Percentiles rank a stretch among this genome's conserved stretches.
These are phyloP conservation scores for Chiloscyllium plagiosum DNA, from an alignment of 2,113 vertebrate genomes.

Conservation along the genomic window DNA sequence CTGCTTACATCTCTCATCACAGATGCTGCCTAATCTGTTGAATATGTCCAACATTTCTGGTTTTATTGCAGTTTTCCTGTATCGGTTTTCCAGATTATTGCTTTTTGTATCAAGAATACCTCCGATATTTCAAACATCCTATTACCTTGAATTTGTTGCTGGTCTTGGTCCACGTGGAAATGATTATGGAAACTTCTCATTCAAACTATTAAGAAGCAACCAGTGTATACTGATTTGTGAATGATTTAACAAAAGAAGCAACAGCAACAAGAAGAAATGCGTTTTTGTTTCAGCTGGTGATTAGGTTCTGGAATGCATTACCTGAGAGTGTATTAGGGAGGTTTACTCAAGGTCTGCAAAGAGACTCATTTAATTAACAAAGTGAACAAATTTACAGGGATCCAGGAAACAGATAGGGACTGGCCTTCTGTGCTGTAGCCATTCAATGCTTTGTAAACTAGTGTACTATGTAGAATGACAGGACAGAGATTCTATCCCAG, in stretches of 20 bases:
- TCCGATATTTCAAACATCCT: background rate
- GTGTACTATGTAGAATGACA: background rate
- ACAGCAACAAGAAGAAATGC: background rate
- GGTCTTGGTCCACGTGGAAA: background rate
- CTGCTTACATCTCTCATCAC: background rate
- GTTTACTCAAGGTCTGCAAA: background rate
- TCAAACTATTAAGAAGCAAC: background rate
- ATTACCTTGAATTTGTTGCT: background rate
- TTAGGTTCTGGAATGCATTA: background rate
- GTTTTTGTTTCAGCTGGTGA: background rate
- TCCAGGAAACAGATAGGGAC: too few species aligned
- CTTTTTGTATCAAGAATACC: background rate
- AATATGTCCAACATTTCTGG: background rate
- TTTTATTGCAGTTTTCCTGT: background rate
- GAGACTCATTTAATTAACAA: background rate
- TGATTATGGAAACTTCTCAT: background rate
- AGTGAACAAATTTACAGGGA: background rate
- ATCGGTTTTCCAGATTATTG: background rate
- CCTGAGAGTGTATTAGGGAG: background rate
- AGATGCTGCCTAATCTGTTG: background rate
- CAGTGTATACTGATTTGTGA: background rate
- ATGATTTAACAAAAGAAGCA: background rate
- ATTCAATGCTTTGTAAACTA: background rate
- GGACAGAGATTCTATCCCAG: background rate
- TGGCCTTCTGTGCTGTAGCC: background rate